Evolutionary conservation across 2,797 vertebrate genomes (phyloP), one percentile per base, ranked within the genome.

Genomic region (Picus viridis): DNA sequence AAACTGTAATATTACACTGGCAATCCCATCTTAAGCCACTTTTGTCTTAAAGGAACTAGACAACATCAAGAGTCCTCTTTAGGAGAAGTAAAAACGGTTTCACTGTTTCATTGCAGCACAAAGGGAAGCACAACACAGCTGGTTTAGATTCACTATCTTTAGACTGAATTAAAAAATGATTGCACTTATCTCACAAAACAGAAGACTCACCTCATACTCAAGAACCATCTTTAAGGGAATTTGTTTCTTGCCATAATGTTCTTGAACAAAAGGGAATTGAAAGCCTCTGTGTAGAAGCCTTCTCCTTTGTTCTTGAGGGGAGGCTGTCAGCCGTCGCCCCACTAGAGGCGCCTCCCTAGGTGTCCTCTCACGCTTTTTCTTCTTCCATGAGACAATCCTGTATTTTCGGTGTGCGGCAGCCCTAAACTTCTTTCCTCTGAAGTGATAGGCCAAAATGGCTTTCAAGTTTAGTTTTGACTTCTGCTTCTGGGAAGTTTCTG

Each of bases 221-320:
- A 97, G 95, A 90, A 97, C 96, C 90, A 92, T 96, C 24, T 41
- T 97, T 39, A 97, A 95, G 14, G 97, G 96, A 82, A 97, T 86
- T 7, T 94, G 32, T 84, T 98, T 97, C 74, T 29, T 89, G 68
- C 95, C 96, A n/a, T 92, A 95, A 56, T 96, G 62, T 30, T 90
- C 87, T 54, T 96, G 45, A 10, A 98, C 94, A 95, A 98, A 98
- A 57, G 98, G 95, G 72, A 99, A 98, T 0, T 26, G 77, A 65
- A 93, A 86, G 16, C 90, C 96, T 62, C 96, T 97, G 22, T 97
- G 82, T 13, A 6, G 70, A 47, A 74, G 32, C 57, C 54, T 88
- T 19, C n/a, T 88, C 62, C 36, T 93, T 16, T 2, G 93, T 32
- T 83, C 93, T 39, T 80, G 49, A 20, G 61, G 65, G 3, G 97